phyloP scores from a whole-genome alignment of 2,888 invertebrate species.

The Oeneis ivallda region DNA sequence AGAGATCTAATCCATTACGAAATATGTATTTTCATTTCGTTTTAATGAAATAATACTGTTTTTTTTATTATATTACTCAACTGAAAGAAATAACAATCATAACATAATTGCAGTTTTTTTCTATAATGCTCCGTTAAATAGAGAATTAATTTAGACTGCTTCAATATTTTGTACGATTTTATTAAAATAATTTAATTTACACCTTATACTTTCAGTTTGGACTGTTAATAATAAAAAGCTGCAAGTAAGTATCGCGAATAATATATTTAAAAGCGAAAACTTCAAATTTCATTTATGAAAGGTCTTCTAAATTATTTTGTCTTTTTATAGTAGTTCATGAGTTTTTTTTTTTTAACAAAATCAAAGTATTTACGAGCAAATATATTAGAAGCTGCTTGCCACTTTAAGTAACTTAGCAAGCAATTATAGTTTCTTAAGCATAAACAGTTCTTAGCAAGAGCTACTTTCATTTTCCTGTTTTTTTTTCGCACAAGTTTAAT shows the following conservation, averaged over 20 bases:
- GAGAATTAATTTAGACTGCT: constrained; percentile 19
- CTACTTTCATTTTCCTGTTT: not conserved
- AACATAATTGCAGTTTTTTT: constrained; percentile 8
- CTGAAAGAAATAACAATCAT: constrained; percentile 17
- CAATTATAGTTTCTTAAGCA: not conserved
- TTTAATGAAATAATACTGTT: constrained; percentile 34
- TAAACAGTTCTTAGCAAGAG: not conserved
- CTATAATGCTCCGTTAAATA: not conserved
- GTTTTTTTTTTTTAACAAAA: not conserved
- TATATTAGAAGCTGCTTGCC: not conserved
- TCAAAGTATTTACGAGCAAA: not conserved
- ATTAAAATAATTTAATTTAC: constrained; percentile 10
- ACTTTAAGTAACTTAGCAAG: constrained; percentile 12
- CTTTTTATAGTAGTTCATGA: not conserved
- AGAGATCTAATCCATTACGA: constrained; percentile 22
- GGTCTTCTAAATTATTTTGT: constrained; percentile 14
- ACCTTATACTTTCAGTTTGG: not conserved
- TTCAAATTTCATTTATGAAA: constrained; percentile 6
- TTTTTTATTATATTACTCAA: constrained; percentile 25
- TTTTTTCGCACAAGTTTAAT: not conserved
- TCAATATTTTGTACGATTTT: constrained; percentile 30
- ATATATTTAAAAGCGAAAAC: constrained; percentile 2
- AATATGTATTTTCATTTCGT: constrained; percentile 14
- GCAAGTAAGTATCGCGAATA: constrained; percentile 3
- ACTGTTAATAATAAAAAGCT: constrained; percentile 16